Evolutionary conservation across 35 echinoderm and acorn worm genomes (phyloP).

Genomic region (Acanthaster planci): DNA sequence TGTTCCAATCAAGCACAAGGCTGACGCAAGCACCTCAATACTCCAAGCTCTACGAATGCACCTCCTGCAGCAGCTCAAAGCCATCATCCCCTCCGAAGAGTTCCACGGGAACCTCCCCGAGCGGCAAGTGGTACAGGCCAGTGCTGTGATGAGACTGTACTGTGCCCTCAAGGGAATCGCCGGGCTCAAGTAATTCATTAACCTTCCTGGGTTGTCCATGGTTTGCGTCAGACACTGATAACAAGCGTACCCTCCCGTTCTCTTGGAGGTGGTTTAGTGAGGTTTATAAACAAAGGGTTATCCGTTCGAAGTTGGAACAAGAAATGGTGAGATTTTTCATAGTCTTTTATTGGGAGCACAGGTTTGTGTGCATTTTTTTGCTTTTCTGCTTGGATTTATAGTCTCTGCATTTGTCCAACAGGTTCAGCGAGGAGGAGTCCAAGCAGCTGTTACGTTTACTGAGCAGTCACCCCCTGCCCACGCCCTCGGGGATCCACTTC

Average conservation of each 20-base stretch:
- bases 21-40: slow-evolving; percentile 2
- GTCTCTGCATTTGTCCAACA: background rate
- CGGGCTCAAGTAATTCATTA: slow-evolving; percentile 84
- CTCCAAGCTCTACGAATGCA: slow-evolving; percentile 61
- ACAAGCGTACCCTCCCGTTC: background rate
- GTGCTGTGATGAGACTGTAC: slow-evolving; percentile 92
- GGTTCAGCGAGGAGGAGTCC: slow-evolving; percentile 76
- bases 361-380: too few species aligned
- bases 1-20: slow-evolving; percentile 11
- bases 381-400: background rate
- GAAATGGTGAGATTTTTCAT: too few species aligned
- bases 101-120: slow-evolving; percentile 66
- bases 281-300: too few species aligned
- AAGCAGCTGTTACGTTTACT: slow-evolving; percentile 81
- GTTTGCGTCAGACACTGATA: background rate
- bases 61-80: slow-evolving; percentile 74
- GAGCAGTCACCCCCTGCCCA: slow-evolving; percentile 88
- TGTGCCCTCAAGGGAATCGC: slow-evolving; percentile 98
- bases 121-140: slow-evolving; percentile 88
- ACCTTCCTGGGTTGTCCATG: too few species aligned
- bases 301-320: too few species aligned
- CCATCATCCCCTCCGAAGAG: slow-evolving; percentile 73
- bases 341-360: too few species aligned
- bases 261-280: background rate
- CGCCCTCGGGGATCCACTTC: slow-evolving; percentile 84